Conservation (phyloP, 2,113 vertebrate genomes). For the Chaetura pelagica region DNA sequence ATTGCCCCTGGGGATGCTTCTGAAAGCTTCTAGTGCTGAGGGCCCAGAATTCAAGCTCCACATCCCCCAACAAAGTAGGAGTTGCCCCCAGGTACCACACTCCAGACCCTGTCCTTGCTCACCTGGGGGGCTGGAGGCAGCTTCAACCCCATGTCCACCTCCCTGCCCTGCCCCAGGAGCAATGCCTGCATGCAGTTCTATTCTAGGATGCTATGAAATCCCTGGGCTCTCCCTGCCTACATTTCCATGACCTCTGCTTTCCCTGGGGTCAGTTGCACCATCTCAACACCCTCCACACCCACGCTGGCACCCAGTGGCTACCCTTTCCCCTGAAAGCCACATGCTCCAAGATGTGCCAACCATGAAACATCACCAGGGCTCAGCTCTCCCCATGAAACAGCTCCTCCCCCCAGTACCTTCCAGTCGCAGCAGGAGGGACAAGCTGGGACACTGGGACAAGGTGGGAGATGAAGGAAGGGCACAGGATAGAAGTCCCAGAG, state of each 20-base stretch:
- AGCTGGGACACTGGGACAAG: neutral
- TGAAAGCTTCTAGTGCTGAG: accelerated
- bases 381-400: neutral
- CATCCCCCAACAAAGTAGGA: accelerated
- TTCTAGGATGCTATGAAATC: neutral
- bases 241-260: neutral
- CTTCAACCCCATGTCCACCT: accelerated
- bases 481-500: neutral
- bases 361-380: neutral
- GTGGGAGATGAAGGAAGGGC: accelerated
- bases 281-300: neutral
- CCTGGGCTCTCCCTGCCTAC: accelerated
- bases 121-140: neutral
- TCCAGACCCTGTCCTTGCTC: neutral
- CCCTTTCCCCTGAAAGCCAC: neutral
- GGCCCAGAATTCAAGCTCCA: accelerated
- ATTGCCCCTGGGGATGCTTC: neutral
- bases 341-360: neutral
- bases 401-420: neutral
- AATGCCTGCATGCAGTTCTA: neutral
- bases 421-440: accelerated
- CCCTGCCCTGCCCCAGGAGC: neutral
- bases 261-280: neutral
- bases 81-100: neutral
- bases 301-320: neutral